These are phyloP conservation scores for Crypturellus tataupa DNA, from an alignment of 2,797 vertebrate genomes.

Conservation along the genomic window DNA sequence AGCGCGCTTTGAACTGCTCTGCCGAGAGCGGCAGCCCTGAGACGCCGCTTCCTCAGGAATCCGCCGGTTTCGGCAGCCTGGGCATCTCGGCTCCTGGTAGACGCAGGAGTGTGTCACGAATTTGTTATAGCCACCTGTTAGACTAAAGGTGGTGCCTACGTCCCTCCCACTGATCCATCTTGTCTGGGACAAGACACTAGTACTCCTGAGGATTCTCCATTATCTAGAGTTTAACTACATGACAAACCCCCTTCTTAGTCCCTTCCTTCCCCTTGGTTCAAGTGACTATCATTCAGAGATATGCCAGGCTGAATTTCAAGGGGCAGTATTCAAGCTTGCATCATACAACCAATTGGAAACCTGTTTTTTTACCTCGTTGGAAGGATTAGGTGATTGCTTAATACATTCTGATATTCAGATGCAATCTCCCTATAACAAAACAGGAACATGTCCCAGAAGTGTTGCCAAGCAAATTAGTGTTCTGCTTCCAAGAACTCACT, in stretches of 20 bases:
- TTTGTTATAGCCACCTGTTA: not conserved
- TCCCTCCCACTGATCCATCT: not conserved
- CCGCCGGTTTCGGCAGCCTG: not conserved
- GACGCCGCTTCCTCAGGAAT: conserved; percentile 17
- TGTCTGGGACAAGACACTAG: not conserved
- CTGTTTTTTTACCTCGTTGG: not conserved
- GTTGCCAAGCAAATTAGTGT: not conserved
- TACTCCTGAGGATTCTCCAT: not conserved
- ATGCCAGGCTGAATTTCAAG: not conserved
- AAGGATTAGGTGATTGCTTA: not conserved
- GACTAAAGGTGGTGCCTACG: not conserved
- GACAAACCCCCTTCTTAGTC: not conserved
- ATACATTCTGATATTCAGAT: not conserved
- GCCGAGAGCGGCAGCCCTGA: conserved; percentile 33
- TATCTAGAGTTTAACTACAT: not conserved
- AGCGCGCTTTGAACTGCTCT: conserved; percentile 59
- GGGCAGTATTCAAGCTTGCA: not conserved
- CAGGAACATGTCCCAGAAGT: not conserved
- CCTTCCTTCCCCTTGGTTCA: not conserved
- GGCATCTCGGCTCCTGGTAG: not conserved
- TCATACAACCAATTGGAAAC: not conserved
- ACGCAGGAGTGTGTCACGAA: not conserved
- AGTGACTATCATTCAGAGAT: not conserved
- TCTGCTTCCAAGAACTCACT: not conserved
- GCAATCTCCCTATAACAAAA: not conserved